Percentiles rank a stretch among this genome's conserved stretches.
phyloP scores from a whole-genome alignment of 30 jellyfish, hydroid and myxozoan genomes.

The Turritopsis dohrnii region DNA sequence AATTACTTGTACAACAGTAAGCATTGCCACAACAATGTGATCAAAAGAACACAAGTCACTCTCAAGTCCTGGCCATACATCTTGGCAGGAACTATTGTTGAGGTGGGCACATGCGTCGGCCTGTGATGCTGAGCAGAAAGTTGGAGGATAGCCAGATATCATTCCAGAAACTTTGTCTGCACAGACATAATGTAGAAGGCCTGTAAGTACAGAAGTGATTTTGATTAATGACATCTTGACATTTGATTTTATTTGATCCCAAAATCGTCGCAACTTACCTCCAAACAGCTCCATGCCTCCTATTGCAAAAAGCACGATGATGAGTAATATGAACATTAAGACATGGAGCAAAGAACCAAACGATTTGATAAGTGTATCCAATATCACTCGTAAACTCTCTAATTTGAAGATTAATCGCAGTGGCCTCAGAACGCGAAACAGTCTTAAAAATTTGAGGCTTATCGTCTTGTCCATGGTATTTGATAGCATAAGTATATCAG shows the following conservation, averaged over 20 bases:
- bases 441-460: conserved; percentile 39
- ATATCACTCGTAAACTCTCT: conserved; percentile 52
- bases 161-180: background rate
- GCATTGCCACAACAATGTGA: conserved; percentile 42
- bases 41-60: conserved; percentile 45
- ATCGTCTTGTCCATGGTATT: background rate
- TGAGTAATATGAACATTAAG: conserved; percentile 48
- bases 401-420: conserved; percentile 58
- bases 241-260: background rate
- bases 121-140: background rate
- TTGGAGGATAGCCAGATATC: background rate
- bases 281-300: conserved; percentile 67
- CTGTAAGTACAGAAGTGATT: conserved; percentile 14
- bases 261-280: conserved; percentile 43
- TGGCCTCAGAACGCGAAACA: conserved; percentile 73
- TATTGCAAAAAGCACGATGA: conserved; percentile 50
- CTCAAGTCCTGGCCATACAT: conserved; percentile 40
- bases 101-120: background rate
- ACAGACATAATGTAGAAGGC: conserved; percentile 51
- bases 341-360: conserved; percentile 56
- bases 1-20: conserved; percentile 61
- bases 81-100: conserved; percentile 31
- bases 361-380: conserved; percentile 57
- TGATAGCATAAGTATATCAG: conserved; percentile 5
- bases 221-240: background rate